Evolutionary conservation across 2,888 invertebrate genomes (phyloP).

Genomic region (Melanophora roralis): DNA sequence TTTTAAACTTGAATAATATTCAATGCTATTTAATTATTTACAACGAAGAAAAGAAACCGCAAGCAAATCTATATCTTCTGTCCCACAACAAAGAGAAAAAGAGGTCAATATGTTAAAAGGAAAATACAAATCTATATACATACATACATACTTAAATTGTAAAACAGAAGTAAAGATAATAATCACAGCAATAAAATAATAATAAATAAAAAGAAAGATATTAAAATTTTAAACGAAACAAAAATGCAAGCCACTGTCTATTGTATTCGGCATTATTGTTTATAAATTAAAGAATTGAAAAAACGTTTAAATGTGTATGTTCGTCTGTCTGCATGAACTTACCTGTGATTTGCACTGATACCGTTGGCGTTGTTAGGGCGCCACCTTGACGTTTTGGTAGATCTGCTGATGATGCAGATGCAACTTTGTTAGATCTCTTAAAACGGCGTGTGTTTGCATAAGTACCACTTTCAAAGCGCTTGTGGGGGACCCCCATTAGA

Average conservation of each 20-base stretch:
- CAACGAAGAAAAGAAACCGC: background rate
- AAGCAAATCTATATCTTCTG: background rate
- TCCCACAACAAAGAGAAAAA: constrained; percentile 25
- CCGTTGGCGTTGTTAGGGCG: constrained; percentile 62
- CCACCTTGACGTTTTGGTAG: constrained; percentile 63
- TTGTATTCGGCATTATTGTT: too few species aligned
- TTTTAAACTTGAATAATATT: constrained; percentile 11
- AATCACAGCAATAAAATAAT: too few species aligned
- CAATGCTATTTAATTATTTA: constrained; percentile 25
- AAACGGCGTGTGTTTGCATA: constrained; percentile 60
- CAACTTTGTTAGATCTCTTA: constrained; percentile 62
- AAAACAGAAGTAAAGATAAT: too few species aligned
- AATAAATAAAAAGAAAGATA: too few species aligned
- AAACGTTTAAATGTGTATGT: too few species aligned
- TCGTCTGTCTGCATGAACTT: background rate
- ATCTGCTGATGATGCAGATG: constrained; percentile 38
- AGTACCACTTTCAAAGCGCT: constrained; percentile 37
- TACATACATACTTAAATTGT: background rate
- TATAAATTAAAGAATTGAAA: too few species aligned
- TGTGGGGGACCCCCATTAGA: constrained; percentile 22
- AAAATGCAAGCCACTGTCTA: too few species aligned
- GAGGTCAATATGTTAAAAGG: constrained; percentile 50
- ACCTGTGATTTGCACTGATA: constrained; percentile 68
- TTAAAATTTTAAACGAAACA: too few species aligned
- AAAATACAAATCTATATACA: background rate